Evolutionary conservation across 2,797 vertebrate genomes (phyloP).

Genomic region (Aplochiton taeniatus): DNA sequence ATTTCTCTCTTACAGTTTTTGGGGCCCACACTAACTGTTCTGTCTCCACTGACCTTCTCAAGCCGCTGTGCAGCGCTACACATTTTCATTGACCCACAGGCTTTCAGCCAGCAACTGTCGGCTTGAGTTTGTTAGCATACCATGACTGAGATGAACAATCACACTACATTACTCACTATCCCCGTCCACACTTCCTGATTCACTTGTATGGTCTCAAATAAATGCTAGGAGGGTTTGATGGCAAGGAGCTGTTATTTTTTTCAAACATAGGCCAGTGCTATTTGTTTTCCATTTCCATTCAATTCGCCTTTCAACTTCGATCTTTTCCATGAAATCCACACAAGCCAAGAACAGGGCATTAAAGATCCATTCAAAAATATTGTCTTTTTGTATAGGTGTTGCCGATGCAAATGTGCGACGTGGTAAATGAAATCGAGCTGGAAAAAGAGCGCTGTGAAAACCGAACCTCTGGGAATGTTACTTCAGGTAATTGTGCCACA

Average conservation of each 20-base stretch:
- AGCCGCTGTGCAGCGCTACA: slow-evolving; percentile 55
- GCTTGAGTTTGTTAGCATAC: slow-evolving; percentile 63
- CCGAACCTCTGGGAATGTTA: slow-evolving; percentile 71
- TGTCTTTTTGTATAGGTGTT: slow-evolving; percentile 56
- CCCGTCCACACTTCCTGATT: slow-evolving; percentile 49
- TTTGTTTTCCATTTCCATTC: neutral
- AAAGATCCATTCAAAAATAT: too few relatives aligned
- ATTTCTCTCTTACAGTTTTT: slow-evolving; percentile 10
- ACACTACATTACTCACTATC: slow-evolving; percentile 53
- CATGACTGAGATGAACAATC: slow-evolving; percentile 71
- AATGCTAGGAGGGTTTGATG: slow-evolving; percentile 27
- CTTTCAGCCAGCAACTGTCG: slow-evolving; percentile 65
- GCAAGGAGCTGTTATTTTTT: slow-evolving; percentile 15
- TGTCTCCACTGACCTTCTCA: slow-evolving; percentile 67
- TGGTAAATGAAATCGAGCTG: slow-evolving; percentile 75
- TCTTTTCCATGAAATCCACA: too few relatives aligned
- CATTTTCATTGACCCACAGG: slow-evolving; percentile 64
- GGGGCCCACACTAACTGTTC: neutral
- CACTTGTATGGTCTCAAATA: slow-evolving; percentile 61
- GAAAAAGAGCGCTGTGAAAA: slow-evolving; percentile 75
- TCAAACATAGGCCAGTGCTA: too few relatives aligned
- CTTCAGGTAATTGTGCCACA: slow-evolving; percentile 68
- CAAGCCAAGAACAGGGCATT: neutral
- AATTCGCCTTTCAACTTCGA: too few relatives aligned
- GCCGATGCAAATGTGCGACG: slow-evolving; percentile 75